A percentile compares a stretch with the other conserved stretches of the same genome.
Evolutionary conservation across 2,888 invertebrate species (phyloP).

Genomic region (Epiblema foenella): DNA sequence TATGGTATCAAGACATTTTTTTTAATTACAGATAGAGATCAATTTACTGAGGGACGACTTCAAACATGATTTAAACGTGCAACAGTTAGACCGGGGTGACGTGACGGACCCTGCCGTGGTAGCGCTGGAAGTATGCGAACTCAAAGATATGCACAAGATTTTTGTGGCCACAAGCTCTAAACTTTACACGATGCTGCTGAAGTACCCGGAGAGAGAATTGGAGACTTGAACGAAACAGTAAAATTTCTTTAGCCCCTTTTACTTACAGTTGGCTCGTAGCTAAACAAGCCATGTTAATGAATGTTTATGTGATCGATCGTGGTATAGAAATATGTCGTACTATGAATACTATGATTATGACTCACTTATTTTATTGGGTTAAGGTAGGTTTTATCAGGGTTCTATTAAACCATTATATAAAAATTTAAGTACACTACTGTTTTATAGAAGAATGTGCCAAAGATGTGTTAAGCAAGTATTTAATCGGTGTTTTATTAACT

Average conservation of each 20-base stretch:
- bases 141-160: slow-evolving; percentile 51
- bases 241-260: neutral
- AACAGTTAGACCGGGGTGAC: slow-evolving; percentile 34
- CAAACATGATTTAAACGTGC: slow-evolving; percentile 47
- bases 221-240: neutral
- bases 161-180: slow-evolving; percentile 48
- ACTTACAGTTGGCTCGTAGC: neutral
- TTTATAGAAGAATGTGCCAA: neutral
- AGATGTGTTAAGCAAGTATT: neutral
- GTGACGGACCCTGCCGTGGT: slow-evolving; percentile 44
- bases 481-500: neutral
- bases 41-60: slow-evolving; percentile 45
- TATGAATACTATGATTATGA: neutral
- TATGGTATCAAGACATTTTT: neutral
- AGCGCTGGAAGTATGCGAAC: slow-evolving; percentile 54
- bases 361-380: neutral
- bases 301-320: neutral
- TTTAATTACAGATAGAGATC: slow-evolving; percentile 53
- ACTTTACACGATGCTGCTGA: slow-evolving; percentile 47
- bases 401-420: neutral
- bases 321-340: neutral
- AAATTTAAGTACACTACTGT: neutral
- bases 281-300: too few species aligned
- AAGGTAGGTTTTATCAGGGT: neutral
- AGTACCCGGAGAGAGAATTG: slow-evolving; percentile 1